A percentile compares a stretch with the other conserved stretches of the same genome.
phyloP scores from a whole-genome alignment of 2,888 invertebrate species.

The Amphipoea oculea region DNA sequence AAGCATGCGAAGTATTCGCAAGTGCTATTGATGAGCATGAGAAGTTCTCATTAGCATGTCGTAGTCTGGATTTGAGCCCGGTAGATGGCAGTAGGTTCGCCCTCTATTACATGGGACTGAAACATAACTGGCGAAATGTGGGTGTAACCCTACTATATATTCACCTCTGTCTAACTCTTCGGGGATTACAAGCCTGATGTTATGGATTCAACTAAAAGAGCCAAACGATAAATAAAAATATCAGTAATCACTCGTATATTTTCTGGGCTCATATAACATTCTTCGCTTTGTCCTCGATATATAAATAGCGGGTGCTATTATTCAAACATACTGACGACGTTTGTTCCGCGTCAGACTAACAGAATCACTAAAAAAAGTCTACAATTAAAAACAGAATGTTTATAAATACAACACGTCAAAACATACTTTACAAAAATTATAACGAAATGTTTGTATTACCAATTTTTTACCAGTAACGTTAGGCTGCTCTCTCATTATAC shows the following conservation, averaged over 20 bases:
- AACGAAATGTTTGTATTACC: constrained; percentile 11
- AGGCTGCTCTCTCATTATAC: not conserved
- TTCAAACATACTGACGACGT: constrained; percentile 32
- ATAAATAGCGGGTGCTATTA: constrained; percentile 40
- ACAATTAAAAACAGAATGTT: constrained; percentile 44
- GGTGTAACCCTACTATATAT: not conserved
- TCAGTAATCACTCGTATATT: constrained; percentile 11
- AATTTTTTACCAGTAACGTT: not conserved
- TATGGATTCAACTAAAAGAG: not conserved
- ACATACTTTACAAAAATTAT: constrained; percentile 39
- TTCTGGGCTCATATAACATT: constrained; percentile 21
- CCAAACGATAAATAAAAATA: constrained; percentile 33
- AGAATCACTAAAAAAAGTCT: constrained; percentile 12
- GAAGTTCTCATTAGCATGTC: too few relatives aligned
- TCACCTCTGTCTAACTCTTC: not conserved
- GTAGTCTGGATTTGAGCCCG: not conserved
- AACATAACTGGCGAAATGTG: not conserved
- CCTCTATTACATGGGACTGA: not conserved
- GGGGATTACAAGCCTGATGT: not conserved
- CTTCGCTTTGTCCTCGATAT: constrained; percentile 32
- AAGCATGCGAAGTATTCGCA: not conserved
- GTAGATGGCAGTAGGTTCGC: not conserved
- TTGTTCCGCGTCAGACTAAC: constrained; percentile 35
- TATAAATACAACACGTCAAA: constrained; percentile 36
- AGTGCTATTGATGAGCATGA: not conserved